Percentiles rank a stretch among this genome's conserved stretches.
Conservation (phyloP, 2,888 invertebrate species). For the Maniola hyperantus region DNA sequence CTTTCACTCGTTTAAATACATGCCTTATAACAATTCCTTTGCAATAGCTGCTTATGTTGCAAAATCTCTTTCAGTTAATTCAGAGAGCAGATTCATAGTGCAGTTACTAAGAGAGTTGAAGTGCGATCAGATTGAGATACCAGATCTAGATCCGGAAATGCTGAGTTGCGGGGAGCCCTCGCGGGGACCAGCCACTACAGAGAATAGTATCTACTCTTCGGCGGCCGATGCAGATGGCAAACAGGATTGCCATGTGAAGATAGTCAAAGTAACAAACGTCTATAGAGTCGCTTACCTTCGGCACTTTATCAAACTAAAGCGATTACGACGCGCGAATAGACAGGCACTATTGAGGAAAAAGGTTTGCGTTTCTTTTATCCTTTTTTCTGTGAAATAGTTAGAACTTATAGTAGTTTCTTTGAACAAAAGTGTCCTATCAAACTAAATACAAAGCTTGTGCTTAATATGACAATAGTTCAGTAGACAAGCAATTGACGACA, state of each 20-base stretch:
- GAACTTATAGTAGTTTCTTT: neutral
- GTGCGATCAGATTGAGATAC: slow-evolving; percentile 48
- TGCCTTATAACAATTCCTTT: neutral
- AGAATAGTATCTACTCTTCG: slow-evolving; percentile 60
- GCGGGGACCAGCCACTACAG: slow-evolving; percentile 45
- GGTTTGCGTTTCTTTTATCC: slow-evolving; percentile 45
- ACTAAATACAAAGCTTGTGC: neutral
- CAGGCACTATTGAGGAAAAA: slow-evolving; percentile 67
- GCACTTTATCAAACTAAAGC: slow-evolving; percentile 71
- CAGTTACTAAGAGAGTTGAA: slow-evolving; percentile 62
- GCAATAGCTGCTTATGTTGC: slow-evolving; percentile 17
- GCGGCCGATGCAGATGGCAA: slow-evolving; percentile 55
- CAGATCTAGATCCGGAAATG: slow-evolving; percentile 49
- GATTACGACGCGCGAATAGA: slow-evolving; percentile 60
- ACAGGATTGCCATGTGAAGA: slow-evolving; percentile 66
- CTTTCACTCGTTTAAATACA: neutral
- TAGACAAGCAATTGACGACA: too few species aligned
- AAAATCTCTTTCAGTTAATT: slow-evolving; percentile 53
- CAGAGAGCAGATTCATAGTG: slow-evolving; percentile 60
- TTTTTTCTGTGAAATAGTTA: neutral
- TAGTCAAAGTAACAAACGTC: slow-evolving; percentile 73
- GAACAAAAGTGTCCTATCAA: neutral
- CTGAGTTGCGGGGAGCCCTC: slow-evolving; percentile 51
- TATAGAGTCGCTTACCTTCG: slow-evolving; percentile 72
- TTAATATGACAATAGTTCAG: too few species aligned